Conservation (phyloP, 1,140 invertebrate species). For the Eumaeus atala region DNA sequence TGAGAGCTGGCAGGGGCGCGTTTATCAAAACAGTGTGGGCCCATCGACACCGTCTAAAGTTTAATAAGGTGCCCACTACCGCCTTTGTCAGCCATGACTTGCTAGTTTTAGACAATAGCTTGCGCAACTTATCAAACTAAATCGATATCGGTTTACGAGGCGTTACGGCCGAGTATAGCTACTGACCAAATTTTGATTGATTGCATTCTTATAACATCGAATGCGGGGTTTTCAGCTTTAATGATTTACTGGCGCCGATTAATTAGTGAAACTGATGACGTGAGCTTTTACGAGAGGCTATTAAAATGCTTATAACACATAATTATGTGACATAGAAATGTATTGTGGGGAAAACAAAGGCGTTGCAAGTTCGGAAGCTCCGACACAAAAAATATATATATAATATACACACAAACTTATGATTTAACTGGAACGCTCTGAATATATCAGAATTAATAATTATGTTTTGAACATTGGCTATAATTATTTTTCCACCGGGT, state of each 20-base stretch:
- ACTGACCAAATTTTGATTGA: slow-evolving; percentile 72
- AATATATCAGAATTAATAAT: too few relatives aligned
- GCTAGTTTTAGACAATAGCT: slow-evolving; percentile 65
- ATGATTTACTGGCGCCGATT: slow-evolving; percentile 65
- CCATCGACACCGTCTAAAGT: slow-evolving; percentile 65
- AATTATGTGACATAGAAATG: too few relatives aligned
- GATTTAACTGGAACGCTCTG: too few relatives aligned
- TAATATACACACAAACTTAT: too few relatives aligned
- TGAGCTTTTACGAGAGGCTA: slow-evolving; percentile 41
- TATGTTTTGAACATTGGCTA: too few relatives aligned
- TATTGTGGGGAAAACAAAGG: too few relatives aligned
- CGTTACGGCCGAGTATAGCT: slow-evolving; percentile 63
- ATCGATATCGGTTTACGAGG: slow-evolving; percentile 71
- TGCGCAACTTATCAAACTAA: slow-evolving; percentile 70
- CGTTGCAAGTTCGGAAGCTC: too few relatives aligned
- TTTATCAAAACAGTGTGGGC: slow-evolving; percentile 68
- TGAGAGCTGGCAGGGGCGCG: slow-evolving; percentile 27
- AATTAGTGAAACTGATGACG: slow-evolving; percentile 64
- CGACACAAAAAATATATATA: too few relatives aligned
- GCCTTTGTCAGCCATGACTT: slow-evolving; percentile 63
- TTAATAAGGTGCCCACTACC: slow-evolving; percentile 73
- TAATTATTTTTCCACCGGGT: too few relatives aligned
- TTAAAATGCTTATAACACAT: slow-evolving; percentile 45
- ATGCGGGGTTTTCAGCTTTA: slow-evolving; percentile 39
- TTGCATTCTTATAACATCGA: slow-evolving; percentile 63